phyloP scores from a whole-genome alignment of 2,888 invertebrate genomes.

The Drosophila leonis region DNA sequence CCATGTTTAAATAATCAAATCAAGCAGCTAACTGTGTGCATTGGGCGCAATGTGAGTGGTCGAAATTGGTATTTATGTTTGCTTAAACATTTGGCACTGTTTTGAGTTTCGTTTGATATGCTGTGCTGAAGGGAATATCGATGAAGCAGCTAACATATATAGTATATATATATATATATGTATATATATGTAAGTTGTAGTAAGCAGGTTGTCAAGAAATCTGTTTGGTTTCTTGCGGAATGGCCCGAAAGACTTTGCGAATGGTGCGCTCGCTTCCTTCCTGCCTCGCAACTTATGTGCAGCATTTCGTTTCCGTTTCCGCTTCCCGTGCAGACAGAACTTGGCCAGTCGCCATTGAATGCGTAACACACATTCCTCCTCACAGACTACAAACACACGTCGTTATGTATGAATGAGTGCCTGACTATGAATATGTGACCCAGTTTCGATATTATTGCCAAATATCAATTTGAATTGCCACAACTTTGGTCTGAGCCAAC shows the following conservation, averaged over 20 bases:
- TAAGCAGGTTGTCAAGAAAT: conserved; percentile 7
- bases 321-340: conserved; percentile 72
- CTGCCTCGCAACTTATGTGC: conserved; percentile 68
- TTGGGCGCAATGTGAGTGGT: not conserved
- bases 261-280: conserved; percentile 64
- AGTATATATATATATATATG: not conserved
- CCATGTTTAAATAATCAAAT: not conserved
- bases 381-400: not conserved
- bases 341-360: conserved; percentile 57
- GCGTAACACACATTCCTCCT: conserved; percentile 45
- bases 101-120: conserved; percentile 67
- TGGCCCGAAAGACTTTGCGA: conserved; percentile 28
- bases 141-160: not conserved
- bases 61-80: conserved; percentile 31
- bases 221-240: conserved; percentile 7
- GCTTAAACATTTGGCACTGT: conserved; percentile 53
- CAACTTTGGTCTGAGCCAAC: conserved; percentile 8
- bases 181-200: not conserved
- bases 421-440: conserved; percentile 41
- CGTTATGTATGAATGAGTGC: conserved; percentile 9
- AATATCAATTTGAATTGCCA: conserved; percentile 42
- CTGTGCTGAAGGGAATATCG: conserved; percentile 11
- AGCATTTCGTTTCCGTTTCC: conserved; percentile 63
- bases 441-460: conserved; percentile 52
- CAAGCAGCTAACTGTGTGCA: not conserved